Conservation (phyloP, 2,888 invertebrate genomes). For the Archips xylosteana region DNA sequence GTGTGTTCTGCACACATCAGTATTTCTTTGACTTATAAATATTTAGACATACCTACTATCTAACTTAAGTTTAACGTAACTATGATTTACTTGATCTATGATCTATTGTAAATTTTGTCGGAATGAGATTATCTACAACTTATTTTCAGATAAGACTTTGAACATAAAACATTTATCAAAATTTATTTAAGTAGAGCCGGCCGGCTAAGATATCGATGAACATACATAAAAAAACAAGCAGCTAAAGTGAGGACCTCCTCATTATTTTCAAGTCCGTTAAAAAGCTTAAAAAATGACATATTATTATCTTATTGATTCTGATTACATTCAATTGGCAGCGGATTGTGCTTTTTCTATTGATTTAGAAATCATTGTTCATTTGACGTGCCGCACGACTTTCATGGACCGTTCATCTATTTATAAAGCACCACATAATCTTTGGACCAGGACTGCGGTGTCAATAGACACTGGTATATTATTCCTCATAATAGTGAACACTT, state of each 20-base stretch:
- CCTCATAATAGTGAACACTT: constrained; percentile 13
- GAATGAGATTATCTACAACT: too few species aligned
- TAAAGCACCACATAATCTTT: constrained; percentile 32
- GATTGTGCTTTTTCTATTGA: constrained; percentile 47
- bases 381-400: constrained; percentile 58
- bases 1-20: too few species aligned
- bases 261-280: neutral
- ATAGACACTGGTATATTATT: constrained; percentile 29
- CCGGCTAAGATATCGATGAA: neutral
- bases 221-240: neutral
- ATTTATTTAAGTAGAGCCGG: too few species aligned
- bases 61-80: too few species aligned
- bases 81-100: too few species aligned
- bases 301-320: neutral
- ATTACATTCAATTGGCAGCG: neutral
- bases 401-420: constrained; percentile 44
- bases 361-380: constrained; percentile 50
- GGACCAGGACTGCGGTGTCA: constrained; percentile 19
- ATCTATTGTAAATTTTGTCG: too few species aligned
- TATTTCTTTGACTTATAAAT: too few species aligned
- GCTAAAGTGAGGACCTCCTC: neutral
- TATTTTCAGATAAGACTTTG: too few species aligned
- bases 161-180: too few species aligned
- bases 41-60: too few species aligned
- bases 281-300: neutral